Evolutionary conservation across 2,888 invertebrate species (phyloP).

Genomic region (Julus scandinavius): DNA sequence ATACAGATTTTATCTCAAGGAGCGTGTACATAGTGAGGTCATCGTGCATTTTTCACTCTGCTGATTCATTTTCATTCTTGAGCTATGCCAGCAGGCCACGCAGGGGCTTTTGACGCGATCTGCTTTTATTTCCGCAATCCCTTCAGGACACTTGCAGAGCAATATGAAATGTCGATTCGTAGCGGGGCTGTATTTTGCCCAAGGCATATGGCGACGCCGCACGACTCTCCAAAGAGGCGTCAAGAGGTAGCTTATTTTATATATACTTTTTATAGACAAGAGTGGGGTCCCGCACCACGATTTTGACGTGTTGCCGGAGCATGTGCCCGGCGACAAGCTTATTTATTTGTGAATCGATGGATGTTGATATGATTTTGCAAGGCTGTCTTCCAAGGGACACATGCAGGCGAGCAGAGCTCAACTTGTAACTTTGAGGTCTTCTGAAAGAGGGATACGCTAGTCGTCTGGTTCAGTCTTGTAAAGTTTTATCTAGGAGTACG

Average conservation of each 20-base stretch:
- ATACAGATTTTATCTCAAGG: constrained; percentile 50
- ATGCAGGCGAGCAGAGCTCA: not conserved
- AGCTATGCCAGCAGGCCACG: not conserved
- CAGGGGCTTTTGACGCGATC: not conserved
- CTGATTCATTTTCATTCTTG: constrained; percentile 29
- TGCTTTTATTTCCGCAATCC: not conserved
- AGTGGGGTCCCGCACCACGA: not conserved
- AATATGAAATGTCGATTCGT: constrained; percentile 5
- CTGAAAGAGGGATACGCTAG: not conserved
- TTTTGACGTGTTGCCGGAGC: not conserved
- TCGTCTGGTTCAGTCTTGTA: not conserved
- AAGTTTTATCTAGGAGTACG: too few species aligned
- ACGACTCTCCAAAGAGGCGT: not conserved
- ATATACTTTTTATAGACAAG: not conserved
- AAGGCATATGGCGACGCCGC: not conserved
- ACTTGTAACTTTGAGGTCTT: not conserved
- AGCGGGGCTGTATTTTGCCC: not conserved
- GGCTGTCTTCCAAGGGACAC: not conserved
- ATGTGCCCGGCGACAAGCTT: not conserved
- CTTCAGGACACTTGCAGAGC: constrained; percentile 37
- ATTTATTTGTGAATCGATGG: not conserved
- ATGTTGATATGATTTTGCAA: not conserved
- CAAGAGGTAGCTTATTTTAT: constrained; percentile 34
- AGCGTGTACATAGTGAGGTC: constrained; percentile 40
- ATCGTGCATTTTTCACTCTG: constrained; percentile 32